Conservation (phyloP, 2,113 vertebrate species). For the pig (Sus scrofa) region T2T-Sscrofa CM000814.6:110146001-110146500, state of each 20-base stretch:
- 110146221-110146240: background rate
- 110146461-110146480: background rate
- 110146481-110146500: background rate
- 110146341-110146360: slow-evolving; percentile 12
- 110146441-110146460: background rate
- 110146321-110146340: background rate
- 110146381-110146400: background rate
- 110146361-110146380: too few relatives aligned
- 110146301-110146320: background rate
- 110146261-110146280: background rate
- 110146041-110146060: too few relatives aligned
- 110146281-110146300: background rate
- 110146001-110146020: too few relatives aligned
- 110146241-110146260: background rate
- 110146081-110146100: background rate
- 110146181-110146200: background rate
- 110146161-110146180: background rate
- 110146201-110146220: background rate
- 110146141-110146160: background rate
- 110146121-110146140: background rate
- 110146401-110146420: background rate
- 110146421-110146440: background rate
- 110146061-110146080: background rate
- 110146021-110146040: too few relatives aligned
- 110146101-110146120: background rate